A percentile compares a stretch with the other conserved stretches of the same genome.
These are phyloP conservation scores for Halichoerus grypus DNA, from an alignment of 2,113 vertebrate species.

Conservation along the genomic window DNA sequence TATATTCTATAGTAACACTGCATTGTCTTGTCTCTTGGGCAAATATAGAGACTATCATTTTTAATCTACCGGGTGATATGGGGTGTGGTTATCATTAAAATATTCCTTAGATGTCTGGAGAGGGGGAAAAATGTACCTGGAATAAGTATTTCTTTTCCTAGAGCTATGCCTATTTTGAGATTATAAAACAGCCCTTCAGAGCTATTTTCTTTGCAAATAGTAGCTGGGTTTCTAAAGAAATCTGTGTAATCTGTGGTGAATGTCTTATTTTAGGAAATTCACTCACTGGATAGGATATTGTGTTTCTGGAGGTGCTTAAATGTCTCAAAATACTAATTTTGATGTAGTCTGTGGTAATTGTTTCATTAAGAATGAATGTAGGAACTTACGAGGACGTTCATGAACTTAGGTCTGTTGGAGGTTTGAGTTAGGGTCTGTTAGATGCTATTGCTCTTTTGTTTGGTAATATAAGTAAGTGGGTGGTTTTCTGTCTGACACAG, in stretches of 20 bases:
- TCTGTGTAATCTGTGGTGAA: constrained; percentile 12
- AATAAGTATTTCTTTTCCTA: constrained; percentile 8
- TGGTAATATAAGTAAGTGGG: not conserved
- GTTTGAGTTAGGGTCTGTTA: not conserved
- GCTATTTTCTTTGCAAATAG: constrained; percentile 43
- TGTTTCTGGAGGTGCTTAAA: constrained; percentile 60
- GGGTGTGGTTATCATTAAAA: not conserved
- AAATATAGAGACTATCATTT: not conserved
- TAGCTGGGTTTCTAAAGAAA: constrained; percentile 53
- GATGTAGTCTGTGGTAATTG: not conserved
- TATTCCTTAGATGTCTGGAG: constrained; percentile 39
- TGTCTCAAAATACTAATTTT: constrained; percentile 49
- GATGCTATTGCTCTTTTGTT: not conserved
- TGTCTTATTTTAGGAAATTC: constrained; percentile 63
- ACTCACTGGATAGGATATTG: not conserved
- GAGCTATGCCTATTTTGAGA: not conserved
- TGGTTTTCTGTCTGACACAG: not conserved
- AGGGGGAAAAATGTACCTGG: not conserved
- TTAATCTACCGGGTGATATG: not conserved
- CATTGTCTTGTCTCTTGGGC: not conserved
- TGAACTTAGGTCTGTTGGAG: not conserved
- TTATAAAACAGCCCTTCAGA: constrained; percentile 41
- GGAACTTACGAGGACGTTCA: not conserved
- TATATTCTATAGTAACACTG: not conserved
- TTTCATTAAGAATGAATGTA: constrained; percentile 24